Percentiles rank a stretch among this genome's conserved stretches.
These are phyloP conservation scores for Lapara coniferarum DNA, from an alignment of 2,888 invertebrate genomes.

Conservation along the genomic window DNA sequence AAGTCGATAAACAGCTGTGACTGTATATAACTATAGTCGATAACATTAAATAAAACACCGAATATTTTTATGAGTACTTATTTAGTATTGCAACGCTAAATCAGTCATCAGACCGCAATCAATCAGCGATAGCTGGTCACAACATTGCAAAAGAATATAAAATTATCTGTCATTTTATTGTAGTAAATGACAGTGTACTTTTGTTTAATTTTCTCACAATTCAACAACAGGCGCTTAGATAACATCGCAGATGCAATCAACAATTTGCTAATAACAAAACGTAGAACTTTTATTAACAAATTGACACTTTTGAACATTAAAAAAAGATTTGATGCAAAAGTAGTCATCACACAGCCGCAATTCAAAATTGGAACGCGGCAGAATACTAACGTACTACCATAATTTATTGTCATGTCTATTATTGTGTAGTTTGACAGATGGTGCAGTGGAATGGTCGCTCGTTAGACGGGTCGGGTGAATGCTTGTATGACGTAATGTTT, in stretches of 20 bases:
- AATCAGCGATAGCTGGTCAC: background rate
- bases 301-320: background rate
- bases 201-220: conserved; percentile 9
- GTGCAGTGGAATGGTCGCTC: conserved; percentile 28
- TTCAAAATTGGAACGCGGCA: background rate
- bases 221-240: background rate
- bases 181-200: background rate
- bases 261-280: background rate
- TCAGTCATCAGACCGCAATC: background rate
- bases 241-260: background rate
- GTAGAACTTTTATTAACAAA: background rate
- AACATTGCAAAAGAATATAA: conserved; percentile 11
- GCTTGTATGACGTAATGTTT: conserved; percentile 54
- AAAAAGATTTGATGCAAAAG: background rate
- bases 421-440: conserved; percentile 34
- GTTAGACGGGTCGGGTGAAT: conserved; percentile 43
- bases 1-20: conserved; percentile 58
- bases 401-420: background rate
- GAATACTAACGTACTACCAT: background rate
- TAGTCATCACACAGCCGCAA: background rate
- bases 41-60: conserved; percentile 26
- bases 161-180: background rate
- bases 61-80: conserved; percentile 15
- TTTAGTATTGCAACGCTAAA: conserved; percentile 3
- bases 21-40: conserved; percentile 17